phyloP scores from a whole-genome alignment of 2,797 vertebrate genomes.

The Gymnothorax reevesii region DNA sequence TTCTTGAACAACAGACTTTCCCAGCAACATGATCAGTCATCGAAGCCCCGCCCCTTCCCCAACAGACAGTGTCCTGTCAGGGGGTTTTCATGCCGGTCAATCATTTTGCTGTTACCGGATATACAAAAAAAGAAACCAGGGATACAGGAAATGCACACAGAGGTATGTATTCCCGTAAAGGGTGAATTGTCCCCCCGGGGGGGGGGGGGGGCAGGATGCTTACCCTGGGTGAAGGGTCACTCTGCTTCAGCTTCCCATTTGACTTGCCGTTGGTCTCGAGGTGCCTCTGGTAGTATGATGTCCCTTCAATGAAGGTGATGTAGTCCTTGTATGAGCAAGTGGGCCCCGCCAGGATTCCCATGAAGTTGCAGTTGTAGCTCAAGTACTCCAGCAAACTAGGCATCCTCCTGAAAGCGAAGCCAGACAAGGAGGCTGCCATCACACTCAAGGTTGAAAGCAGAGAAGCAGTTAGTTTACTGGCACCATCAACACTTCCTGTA shows the following conservation, averaged over 20 bases:
- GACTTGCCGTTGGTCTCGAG: slow-evolving; percentile 72
- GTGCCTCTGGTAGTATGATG: slow-evolving; percentile 73
- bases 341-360: slow-evolving; percentile 92
- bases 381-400: slow-evolving; percentile 91
- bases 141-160: neutral
- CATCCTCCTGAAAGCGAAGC: slow-evolving; percentile 80
- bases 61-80: neutral
- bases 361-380: slow-evolving; percentile 96
- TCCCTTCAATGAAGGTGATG: slow-evolving; percentile 91
- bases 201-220: slow-evolving; percentile 44
- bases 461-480: neutral
- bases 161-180: neutral
- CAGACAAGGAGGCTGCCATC: neutral
- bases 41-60: neutral
- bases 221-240: slow-evolving; percentile 87
- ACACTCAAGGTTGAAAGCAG: neutral
- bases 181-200: neutral
- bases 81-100: neutral
- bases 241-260: slow-evolving; percentile 67
- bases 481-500: neutral
- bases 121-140: neutral
- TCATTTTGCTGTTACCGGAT: neutral
- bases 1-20: neutral
- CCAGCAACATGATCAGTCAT: neutral
- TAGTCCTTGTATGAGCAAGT: slow-evolving; percentile 95